These are phyloP conservation scores for Tragelaphus strepsiceros DNA, from an alignment of 2,113 vertebrate species.

Conservation along the genomic window DNA sequence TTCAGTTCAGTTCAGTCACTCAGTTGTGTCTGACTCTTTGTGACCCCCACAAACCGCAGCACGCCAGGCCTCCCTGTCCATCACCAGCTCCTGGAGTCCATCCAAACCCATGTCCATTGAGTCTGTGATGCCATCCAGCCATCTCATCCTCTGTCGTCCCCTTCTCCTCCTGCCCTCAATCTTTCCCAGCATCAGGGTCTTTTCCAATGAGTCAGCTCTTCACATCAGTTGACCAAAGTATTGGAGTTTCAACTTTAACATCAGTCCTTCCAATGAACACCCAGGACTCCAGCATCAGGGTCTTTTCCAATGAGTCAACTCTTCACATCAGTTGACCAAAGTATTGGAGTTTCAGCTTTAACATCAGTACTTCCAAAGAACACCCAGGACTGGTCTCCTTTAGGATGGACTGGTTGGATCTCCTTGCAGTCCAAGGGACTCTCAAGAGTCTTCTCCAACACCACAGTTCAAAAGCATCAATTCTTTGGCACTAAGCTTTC, in stretches of 20 bases:
- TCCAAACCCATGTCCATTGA: not conserved
- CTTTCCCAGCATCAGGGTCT: too few relatives aligned
- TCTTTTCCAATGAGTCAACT: not conserved
- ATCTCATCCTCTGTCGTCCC: not conserved
- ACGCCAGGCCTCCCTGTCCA: not conserved
- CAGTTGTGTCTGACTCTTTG: not conserved
- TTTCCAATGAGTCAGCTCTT: too few relatives aligned
- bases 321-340: not conserved
- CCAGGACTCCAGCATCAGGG: not conserved
- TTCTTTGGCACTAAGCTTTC: accelerated
- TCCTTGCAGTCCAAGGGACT: not conserved
- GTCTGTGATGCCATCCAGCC: not conserved
- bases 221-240: too few relatives aligned
- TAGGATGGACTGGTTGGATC: not conserved
- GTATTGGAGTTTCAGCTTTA: not conserved
- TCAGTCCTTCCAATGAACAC: too few relatives aligned
- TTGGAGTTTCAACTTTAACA: too few relatives aligned
- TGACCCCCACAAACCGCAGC: not conserved
- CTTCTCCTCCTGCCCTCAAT: not conserved
- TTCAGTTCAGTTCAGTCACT: not conserved
- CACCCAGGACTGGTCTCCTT: not conserved
- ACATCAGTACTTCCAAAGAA: not conserved
- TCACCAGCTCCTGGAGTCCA: not conserved
- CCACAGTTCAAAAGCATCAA: not conserved
- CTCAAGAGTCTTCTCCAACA: not conserved